Conservation (phyloP, 2,797 vertebrate genomes). For the Chelidonichthys spinosus region DNA sequence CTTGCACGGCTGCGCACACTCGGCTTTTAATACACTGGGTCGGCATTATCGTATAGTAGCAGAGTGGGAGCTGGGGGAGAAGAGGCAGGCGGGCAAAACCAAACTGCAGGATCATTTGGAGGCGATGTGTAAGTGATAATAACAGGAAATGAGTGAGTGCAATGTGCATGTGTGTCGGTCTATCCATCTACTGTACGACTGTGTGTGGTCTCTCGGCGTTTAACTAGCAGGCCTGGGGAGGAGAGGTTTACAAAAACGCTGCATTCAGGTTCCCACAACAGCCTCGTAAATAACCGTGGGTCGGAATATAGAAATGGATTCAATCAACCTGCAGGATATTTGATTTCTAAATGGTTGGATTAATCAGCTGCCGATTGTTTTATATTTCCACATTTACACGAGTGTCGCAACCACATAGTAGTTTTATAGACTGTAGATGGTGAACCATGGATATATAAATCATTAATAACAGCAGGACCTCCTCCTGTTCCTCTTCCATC, state of each 20-base stretch:
- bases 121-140: conserved; percentile 33
- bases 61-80: conserved; percentile 29
- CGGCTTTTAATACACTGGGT: conserved; percentile 39
- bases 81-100: conserved; percentile 24
- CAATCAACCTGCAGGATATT: conserved; percentile 34
- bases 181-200: conserved; percentile 33
- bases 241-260: conserved; percentile 56
- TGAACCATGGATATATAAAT: conserved; percentile 2
- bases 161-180: conserved; percentile 11
- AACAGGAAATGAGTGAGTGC: conserved; percentile 34
- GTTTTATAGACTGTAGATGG: no score
- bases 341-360: conserved; percentile 38
- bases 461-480: conserved; percentile 35
- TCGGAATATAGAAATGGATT: conserved; percentile 22
- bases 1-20: conserved; percentile 55
- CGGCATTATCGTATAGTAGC: conserved; percentile 61
- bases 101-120: conserved; percentile 42
- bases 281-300: conserved; percentile 58
- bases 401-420: no score
- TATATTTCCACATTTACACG: no score
- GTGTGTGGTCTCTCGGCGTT: conserved; percentile 59
- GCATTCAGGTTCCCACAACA: conserved; percentile 41
- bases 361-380: no score
- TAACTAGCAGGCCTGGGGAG: conserved; percentile 37
- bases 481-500: conserved; percentile 30